These are phyloP conservation scores for Aphelenchoides fujianensis DNA, from an alignment of 1,140 invertebrate genomes.

Conservation along the genomic window DNA sequence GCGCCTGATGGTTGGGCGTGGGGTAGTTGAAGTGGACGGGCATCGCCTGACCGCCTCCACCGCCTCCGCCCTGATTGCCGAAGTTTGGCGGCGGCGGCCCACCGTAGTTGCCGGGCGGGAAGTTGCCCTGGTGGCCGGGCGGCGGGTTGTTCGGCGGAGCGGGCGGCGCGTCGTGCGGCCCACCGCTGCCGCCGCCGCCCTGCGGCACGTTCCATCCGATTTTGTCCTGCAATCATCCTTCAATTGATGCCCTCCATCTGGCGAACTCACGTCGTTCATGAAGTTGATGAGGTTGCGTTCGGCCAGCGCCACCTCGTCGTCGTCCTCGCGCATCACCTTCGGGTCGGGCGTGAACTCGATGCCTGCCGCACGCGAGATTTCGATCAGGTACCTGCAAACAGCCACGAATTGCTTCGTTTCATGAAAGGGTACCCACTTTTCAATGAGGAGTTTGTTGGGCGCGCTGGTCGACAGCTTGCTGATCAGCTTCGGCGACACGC, in stretches of 20 bases:
- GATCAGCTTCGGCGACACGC: conserved; percentile 88
- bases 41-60: no score
- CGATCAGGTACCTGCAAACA: conserved; percentile 67
- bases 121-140: background rate
- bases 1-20: conserved; percentile 27
- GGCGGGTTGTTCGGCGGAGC: conserved; percentile 1
- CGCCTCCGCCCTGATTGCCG: background rate
- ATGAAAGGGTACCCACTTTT: conserved; percentile 78
- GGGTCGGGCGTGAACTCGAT: conserved; percentile 87
- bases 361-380: conserved; percentile 92
- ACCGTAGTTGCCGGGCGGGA: background rate
- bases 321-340: conserved; percentile 75
- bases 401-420: conserved; percentile 15
- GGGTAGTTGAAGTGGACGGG: conserved; percentile 17
- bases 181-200: no score
- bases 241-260: conserved; percentile 8
- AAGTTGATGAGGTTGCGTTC: conserved; percentile 78
- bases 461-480: conserved; percentile 92
- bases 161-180: no score
- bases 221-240: conserved; percentile 37
- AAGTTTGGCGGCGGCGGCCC: background rate
- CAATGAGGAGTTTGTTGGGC: conserved; percentile 89
- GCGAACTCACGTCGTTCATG: conserved; percentile 47
- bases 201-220: conserved; percentile 40
- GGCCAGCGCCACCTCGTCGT: conserved; percentile 65